Conservation (phyloP, 2,888 invertebrate species). For the Trissolcus japonicus region DNA sequence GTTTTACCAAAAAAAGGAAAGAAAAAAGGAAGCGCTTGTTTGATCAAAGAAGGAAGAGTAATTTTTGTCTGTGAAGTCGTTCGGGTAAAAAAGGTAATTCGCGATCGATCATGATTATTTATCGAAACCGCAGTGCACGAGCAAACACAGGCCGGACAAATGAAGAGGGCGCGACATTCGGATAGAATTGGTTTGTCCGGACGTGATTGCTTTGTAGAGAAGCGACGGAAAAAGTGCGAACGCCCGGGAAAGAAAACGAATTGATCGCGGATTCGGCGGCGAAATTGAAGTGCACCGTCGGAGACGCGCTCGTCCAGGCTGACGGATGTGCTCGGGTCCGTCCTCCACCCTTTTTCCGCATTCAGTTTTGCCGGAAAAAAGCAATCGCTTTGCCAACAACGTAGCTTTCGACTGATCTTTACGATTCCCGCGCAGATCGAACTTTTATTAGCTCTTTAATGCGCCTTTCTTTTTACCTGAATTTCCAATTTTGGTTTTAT, state of each 20-base stretch:
- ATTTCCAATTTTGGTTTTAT: no score
- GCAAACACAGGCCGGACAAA: conserved; percentile 14
- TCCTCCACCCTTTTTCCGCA: conserved; percentile 4
- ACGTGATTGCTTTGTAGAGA: conserved; percentile 38
- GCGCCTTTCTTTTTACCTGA: not conserved
- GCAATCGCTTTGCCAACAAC: conserved; percentile 10
- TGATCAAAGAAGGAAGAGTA: not conserved
- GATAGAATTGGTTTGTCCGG: conserved; percentile 29
- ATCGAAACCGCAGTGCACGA: no score
- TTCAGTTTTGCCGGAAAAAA: conserved; percentile 11
- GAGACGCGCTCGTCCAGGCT: conserved; percentile 7
- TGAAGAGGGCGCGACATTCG: conserved; percentile 17
- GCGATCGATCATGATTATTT: no score
- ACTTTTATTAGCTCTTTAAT: conserved; percentile 5
- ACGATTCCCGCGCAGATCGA: conserved; percentile 4
- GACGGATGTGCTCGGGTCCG: conserved; percentile 13
- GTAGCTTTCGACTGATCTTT: conserved; percentile 5
- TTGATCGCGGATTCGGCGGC: conserved; percentile 19
- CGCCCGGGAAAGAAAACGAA: conserved; percentile 10
- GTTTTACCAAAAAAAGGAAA: not conserved
- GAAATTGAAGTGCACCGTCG: conserved; percentile 19
- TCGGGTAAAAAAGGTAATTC: not conserved
- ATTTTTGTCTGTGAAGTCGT: not conserved
- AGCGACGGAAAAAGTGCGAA: conserved; percentile 20
- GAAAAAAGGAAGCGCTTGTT: not conserved